Conservation (phyloP, 1,140 invertebrate species). For the Dysdera silvatica region DNA sequence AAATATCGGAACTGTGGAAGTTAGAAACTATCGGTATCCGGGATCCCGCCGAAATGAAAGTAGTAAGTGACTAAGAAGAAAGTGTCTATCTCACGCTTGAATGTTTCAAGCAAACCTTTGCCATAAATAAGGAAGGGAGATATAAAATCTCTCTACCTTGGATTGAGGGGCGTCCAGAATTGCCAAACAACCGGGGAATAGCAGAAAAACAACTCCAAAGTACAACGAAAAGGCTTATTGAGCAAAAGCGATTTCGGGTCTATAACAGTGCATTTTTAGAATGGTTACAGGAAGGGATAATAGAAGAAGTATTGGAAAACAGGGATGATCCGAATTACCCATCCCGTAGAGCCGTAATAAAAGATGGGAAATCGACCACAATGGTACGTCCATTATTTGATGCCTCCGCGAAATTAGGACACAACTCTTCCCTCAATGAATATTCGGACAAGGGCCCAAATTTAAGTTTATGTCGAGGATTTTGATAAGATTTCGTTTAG, state of each 20-base stretch:
- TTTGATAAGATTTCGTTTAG: neutral
- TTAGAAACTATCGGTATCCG: neutral
- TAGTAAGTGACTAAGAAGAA: neutral
- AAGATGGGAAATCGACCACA: too few relatives aligned
- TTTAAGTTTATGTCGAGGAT: neutral
- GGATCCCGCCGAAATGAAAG: neutral
- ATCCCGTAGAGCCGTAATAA: too few relatives aligned
- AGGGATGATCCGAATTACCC: too few relatives aligned
- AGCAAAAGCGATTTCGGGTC: too few relatives aligned
- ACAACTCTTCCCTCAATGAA: neutral
- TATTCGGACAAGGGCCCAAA: neutral
- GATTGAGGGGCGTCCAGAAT: too few relatives aligned
- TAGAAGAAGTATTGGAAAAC: too few relatives aligned
- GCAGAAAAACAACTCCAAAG: too few relatives aligned
- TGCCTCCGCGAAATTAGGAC: neutral
- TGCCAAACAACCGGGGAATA: too few relatives aligned
- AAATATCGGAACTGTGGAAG: neutral
- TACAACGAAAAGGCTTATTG: too few relatives aligned
- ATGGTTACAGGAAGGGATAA: too few relatives aligned
- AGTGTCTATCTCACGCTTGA: neutral
- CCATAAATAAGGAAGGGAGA: neutral
- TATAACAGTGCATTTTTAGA: too few relatives aligned
- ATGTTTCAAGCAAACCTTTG: neutral
- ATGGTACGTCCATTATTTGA: slow-evolving; percentile 1
- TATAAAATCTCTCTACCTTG: neutral